Evolutionary conservation across 2,113 vertebrate species (phyloP), one percentile per base, ranked within the genome.

Genomic region (Natator depressus): DNA sequence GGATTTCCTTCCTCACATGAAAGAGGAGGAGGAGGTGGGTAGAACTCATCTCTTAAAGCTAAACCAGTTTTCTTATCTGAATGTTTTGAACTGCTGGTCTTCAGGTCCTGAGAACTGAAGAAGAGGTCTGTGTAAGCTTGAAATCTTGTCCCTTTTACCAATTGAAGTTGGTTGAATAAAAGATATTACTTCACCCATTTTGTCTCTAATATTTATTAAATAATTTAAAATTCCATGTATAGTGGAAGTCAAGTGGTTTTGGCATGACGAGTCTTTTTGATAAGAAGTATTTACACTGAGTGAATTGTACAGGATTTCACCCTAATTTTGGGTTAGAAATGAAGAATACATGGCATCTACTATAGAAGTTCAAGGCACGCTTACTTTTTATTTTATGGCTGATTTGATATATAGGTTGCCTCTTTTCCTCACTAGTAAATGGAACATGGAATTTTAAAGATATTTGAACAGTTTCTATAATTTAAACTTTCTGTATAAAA

Each of bases 1-100:
- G 95, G 99, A 99, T 98, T 99, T 99, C 97, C 98, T 99, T 98
- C 99, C 99, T 95, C 99, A 99, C 96, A 99, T 99, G 99, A 99
- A 99, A 98, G 99, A 99, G 95, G 99, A 99, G 84, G 99, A 99
- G 90, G 99, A 99, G 99, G 99, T 99, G 96, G 86, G 98, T 94
- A 49, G 79, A 79, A 75, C 8, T 89, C 89, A 80, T 93, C 13
- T 35, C 29, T 82, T 25, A 47, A 0, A 47, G 49, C 22, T 49
- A 20, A 16, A 16, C 1, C 53, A n/a, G 29, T 47, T 78, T 16
- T 57, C 62, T 89, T 80, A 4, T 3, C 25, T 94, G 57, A 22
- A 2, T 0, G 13, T 80, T 90, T 95, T 57, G 31, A 87, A 42
- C 50, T 42, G 85, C 29, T 89, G 49, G 7, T 69, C 35, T n/a